Evolutionary conservation across 2,888 invertebrate species (phyloP), one percentile per base, ranked within the genome.

Genomic region (Phymatocera aterrima): DNA sequence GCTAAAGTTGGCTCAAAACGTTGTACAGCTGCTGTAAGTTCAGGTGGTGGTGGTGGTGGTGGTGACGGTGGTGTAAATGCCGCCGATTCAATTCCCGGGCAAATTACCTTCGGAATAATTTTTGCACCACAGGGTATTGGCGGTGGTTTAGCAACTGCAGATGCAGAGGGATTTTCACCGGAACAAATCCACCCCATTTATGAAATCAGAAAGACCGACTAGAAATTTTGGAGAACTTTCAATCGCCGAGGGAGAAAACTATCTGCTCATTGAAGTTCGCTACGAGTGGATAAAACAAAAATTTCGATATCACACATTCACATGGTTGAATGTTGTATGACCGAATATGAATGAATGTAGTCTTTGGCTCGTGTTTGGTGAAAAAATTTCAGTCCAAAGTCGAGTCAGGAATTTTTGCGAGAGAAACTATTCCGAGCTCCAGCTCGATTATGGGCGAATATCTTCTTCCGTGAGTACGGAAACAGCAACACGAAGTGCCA

Each of bases 121-220:
- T 37, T 34, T n/a, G 8, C 3, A 15, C 34, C 64, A 43, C 68
- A 40, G 40, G 21, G 6, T 43, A 46, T 28, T 28, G 40, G 46
- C 2, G n/a, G n/a, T n/a, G n/a, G n/a, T n/a, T n/a, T n/a, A n/a
- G n/a, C n/a, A n/a, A n/a, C n/a, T n/a, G n/a, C n/a, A n/a, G n/a
- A n/a, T n/a, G 3, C 28, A 18, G 43, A 21, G 24, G 68, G 28
- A 46, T 24, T 68, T n/a, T 68, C 15, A 40, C n/a, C n/a, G 6
- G 21, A 12, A 46, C 68, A 68, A 40, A 15, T 68, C 68, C 68
- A 68, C 37, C 43, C 68, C 68, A 68, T 68, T 68, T 28, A 43
- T 15, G 34, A 37, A 28, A 37, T 37, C 8, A n/a, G 21, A 21
- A 21, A 21, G 43, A 46, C 24, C 6, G 10, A 54, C 6, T 8